These are phyloP conservation scores for Heterodera schachtii DNA, from an alignment of 1,140 invertebrate genomes.

Conservation along the genomic window DNA sequence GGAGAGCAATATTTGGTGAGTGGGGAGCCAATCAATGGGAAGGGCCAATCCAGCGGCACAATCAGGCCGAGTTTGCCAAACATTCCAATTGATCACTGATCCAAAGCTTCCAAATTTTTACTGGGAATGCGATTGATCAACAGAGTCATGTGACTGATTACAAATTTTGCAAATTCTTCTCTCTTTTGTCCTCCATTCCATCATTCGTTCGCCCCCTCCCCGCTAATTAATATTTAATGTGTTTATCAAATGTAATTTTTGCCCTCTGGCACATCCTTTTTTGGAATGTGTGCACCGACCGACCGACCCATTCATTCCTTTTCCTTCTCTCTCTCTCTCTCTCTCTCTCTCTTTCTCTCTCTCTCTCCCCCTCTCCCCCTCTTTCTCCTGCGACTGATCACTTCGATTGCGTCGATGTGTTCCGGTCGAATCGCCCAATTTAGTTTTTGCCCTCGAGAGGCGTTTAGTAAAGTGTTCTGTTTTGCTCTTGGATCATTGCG, in stretches of 20 bases:
- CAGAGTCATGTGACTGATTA: not conserved
- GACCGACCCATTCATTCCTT: not conserved
- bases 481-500: not conserved
- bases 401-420: not conserved
- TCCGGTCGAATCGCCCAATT: not conserved
- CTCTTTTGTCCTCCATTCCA: not conserved
- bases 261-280: not conserved
- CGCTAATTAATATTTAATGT: not conserved
- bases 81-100: no score
- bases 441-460: not conserved
- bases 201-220: not conserved
- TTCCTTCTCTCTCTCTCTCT: no score
- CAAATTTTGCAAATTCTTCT: not conserved
- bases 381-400: no score
- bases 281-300: not conserved
- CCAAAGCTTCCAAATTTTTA: no score
- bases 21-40: not conserved
- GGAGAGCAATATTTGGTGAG: slow-evolving; percentile 27
- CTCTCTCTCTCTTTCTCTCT: no score
- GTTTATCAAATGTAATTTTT: not conserved
- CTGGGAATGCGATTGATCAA: not conserved
- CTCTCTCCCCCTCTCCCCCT: no score
- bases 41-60: no score
- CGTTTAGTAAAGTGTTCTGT: not conserved
- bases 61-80: no score